These are phyloP conservation scores for Strix uralensis DNA, from an alignment of 2,113 vertebrate species.

Conservation along the genomic window DNA sequence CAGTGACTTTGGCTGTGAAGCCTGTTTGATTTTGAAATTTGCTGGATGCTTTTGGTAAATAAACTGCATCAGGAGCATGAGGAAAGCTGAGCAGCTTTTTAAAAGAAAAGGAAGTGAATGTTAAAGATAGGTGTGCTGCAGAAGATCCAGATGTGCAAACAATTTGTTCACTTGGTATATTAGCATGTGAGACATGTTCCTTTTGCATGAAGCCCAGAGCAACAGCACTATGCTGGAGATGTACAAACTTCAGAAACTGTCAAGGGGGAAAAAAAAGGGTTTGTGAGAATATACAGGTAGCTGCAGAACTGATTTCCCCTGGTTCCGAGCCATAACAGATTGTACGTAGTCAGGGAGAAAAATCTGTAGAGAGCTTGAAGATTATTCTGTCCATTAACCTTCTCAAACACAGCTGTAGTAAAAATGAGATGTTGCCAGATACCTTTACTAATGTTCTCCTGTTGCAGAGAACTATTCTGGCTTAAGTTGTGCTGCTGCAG, in stretches of 20 bases:
- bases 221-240: neutral
- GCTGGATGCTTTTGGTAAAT: neutral
- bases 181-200: neutral
- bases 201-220: neutral
- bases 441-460: neutral
- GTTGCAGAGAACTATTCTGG: neutral
- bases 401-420: conserved; percentile 9
- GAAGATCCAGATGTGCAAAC: neutral
- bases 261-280: too few relatives aligned
- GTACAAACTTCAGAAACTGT: neutral
- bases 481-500: neutral
- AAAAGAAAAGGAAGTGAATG: neutral
- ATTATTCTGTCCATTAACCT: conserved; percentile 29
- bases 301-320: neutral
- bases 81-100: neutral
- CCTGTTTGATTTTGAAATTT: neutral
- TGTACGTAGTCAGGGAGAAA: neutral
- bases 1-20: neutral
- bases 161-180: neutral
- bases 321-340: neutral
- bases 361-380: neutral
- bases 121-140: neutral
- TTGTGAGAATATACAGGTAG: neutral
- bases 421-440: conserved; percentile 6
- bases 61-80: neutral